Percentiles rank a stretch among this genome's conserved stretches.
These are phyloP conservation scores for Oryctes rhinoceros DNA, from an alignment of 1,140 invertebrate species.

Conservation along the genomic window DNA sequence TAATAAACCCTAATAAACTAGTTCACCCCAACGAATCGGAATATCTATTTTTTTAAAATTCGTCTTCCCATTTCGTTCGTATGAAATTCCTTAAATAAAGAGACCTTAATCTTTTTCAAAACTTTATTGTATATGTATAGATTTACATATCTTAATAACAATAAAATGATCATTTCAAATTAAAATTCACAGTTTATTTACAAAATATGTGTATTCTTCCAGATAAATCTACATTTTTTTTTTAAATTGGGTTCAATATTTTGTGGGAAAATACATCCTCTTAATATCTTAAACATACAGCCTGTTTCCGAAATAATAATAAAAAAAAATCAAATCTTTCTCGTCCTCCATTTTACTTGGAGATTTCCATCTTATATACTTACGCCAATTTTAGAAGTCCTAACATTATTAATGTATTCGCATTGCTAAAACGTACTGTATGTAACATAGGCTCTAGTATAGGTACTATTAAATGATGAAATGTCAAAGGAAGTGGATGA, in stretches of 20 bases:
- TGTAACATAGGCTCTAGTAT: background rate
- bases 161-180: background rate
- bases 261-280: background rate
- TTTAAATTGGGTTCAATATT: background rate
- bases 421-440: constrained; percentile 1
- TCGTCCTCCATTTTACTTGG: background rate
- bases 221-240: background rate
- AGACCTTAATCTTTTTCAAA: background rate
- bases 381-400: background rate
- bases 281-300: constrained; percentile 7
- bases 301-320: background rate
- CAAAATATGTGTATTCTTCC: constrained; percentile 4
- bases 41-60: no score
- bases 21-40: no score
- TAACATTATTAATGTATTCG: background rate
- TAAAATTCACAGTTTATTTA: constrained; percentile 1
- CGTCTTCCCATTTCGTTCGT: no score
- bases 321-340: background rate
- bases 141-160: constrained; percentile 1
- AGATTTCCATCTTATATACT: background rate
- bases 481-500: constrained; percentile 12
- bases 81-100: no score
- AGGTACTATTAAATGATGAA: background rate
- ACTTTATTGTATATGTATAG: constrained; percentile 9
- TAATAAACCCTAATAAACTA: no score